A percentile compares a stretch with the other conserved stretches of the same genome.
phyloP scores from a whole-genome alignment of 2,888 invertebrate species.

The Clitarchus hookeri region DNA sequence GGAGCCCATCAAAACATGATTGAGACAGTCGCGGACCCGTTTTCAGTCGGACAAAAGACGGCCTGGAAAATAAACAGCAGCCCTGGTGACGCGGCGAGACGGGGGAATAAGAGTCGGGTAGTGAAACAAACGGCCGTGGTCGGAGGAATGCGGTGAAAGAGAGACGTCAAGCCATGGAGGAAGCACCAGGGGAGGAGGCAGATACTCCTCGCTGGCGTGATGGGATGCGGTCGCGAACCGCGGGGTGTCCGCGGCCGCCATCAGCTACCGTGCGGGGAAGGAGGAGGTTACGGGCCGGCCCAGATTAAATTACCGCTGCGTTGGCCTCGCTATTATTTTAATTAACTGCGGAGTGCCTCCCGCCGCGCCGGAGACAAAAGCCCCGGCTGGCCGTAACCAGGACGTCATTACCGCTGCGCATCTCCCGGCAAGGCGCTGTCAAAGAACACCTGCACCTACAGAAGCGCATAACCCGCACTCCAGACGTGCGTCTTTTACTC shows the following conservation, averaged over 20 bases:
- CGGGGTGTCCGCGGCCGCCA: background rate
- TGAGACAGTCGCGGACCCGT: background rate
- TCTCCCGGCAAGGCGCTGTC: too few relatives aligned
- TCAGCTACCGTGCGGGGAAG: background rate
- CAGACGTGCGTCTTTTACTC: too few relatives aligned
- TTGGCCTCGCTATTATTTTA: conserved; percentile 8
- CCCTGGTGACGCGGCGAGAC: too few relatives aligned
- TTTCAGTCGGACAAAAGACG: background rate
- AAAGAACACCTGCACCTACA: too few relatives aligned
- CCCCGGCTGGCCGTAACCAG: background rate
- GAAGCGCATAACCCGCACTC: too few relatives aligned
- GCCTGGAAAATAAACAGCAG: background rate
- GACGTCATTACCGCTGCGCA: background rate
- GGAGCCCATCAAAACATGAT: background rate
- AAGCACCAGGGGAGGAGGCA: background rate
- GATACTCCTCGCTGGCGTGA: background rate
- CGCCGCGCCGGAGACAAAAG: background rate
- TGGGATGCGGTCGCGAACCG: background rate
- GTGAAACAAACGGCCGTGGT: background rate
- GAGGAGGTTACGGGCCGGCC: background rate
- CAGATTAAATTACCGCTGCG: background rate
- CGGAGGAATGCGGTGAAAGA: background rate
- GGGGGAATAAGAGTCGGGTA: background rate
- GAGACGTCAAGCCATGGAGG: background rate
- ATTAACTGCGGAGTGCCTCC: background rate